Conservation (phyloP, 2,888 invertebrate species). For the Ophraella communa region DNA sequence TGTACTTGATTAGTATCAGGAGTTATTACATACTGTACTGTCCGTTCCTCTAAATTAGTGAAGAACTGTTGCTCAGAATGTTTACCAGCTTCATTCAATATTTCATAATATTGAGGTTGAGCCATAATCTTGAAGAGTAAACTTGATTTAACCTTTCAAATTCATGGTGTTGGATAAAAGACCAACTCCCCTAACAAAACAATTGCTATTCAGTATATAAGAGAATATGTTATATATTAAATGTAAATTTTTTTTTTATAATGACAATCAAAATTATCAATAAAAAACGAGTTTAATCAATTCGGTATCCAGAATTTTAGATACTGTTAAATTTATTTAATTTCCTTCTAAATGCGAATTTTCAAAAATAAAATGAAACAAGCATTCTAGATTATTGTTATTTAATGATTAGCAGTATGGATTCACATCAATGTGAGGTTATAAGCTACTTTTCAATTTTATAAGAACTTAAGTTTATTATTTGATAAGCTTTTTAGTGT, state of each 20-base stretch:
- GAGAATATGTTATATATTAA: no score
- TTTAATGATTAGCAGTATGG: no score
- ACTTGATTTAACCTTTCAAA: neutral
- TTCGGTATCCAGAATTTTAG: no score
- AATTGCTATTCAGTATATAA: no score
- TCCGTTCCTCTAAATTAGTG: slow-evolving; percentile 64
- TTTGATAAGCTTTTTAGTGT: neutral
- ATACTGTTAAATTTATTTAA: no score
- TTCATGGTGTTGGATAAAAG: neutral
- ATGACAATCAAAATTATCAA: no score
- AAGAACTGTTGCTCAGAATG: slow-evolving; percentile 68
- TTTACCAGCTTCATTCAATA: slow-evolving; percentile 65
- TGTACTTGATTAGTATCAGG: slow-evolving; percentile 49
- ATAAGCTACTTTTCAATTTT: no score
- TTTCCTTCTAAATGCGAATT: no score
- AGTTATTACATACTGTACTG: slow-evolving; percentile 55
- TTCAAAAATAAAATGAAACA: no score
- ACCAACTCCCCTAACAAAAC: neutral
- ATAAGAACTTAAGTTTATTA: neutral
- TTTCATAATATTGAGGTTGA: slow-evolving; percentile 68
- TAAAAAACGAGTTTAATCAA: no score
- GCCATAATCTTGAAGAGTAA: slow-evolving; percentile 63
- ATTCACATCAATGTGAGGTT: neutral
- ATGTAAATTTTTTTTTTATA: no score
- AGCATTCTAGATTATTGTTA: no score